Evolutionary conservation across 2,888 invertebrate genomes (phyloP).

Genomic region (Limnephilus lunatus): DNA sequence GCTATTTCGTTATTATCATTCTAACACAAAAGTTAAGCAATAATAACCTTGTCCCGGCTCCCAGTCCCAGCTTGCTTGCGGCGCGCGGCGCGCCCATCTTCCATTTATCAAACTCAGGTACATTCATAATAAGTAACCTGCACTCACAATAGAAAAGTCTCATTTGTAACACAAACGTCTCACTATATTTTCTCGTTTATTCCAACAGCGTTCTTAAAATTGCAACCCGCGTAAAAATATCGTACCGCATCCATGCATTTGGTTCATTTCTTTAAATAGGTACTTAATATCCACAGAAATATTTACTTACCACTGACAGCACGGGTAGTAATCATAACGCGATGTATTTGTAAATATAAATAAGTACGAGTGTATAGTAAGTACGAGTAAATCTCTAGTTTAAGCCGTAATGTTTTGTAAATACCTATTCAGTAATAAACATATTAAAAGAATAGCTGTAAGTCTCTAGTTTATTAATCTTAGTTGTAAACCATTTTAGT

Average conservation of each 20-base stretch:
- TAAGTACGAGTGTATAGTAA: too few relatives aligned
- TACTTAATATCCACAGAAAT: too few relatives aligned
- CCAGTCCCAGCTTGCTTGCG: background rate
- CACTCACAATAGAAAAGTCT: slow-evolving; percentile 38
- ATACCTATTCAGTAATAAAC: too few relatives aligned
- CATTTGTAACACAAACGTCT: slow-evolving; percentile 12
- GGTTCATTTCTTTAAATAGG: too few relatives aligned
- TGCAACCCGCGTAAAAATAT: background rate
- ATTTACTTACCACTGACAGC: too few relatives aligned
- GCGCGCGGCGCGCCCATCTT: slow-evolving; percentile 24
- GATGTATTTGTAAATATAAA: too few relatives aligned
- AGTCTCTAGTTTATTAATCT: too few relatives aligned
- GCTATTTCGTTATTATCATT: background rate
- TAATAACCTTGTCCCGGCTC: slow-evolving; percentile 16
- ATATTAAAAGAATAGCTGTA: too few relatives aligned
- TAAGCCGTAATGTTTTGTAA: too few relatives aligned
- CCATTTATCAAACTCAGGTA: slow-evolving; percentile 26
- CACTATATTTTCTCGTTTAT: background rate
- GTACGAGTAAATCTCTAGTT: too few relatives aligned
- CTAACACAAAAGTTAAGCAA: slow-evolving; percentile 12
- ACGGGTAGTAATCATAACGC: too few relatives aligned
- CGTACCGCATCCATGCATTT: background rate
- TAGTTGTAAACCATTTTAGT: too few relatives aligned
- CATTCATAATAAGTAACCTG: slow-evolving; percentile 34
- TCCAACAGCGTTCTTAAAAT: background rate